These are phyloP conservation scores for Ciconia boyciana DNA, from an alignment of 2,113 vertebrate species.

Conservation along the genomic window DNA sequence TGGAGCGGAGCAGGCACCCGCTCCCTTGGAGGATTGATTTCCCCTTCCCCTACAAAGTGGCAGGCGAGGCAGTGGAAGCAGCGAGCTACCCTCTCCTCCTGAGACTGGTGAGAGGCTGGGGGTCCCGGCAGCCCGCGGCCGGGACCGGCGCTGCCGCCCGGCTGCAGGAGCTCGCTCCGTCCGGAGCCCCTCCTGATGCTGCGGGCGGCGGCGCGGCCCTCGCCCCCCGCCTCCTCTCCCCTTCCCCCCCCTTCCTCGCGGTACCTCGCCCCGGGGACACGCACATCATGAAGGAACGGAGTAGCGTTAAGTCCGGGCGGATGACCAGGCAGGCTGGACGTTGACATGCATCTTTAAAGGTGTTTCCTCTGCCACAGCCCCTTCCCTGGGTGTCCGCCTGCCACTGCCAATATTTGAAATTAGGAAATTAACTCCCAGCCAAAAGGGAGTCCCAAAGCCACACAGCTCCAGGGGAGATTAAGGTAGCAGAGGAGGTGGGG, in stretches of 20 bases:
- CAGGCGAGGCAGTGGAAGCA: not conserved
- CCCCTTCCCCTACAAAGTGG: not conserved
- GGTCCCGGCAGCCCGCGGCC: not conserved
- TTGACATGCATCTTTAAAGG: not conserved
- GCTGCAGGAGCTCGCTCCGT: not conserved
- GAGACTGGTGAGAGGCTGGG: not conserved
- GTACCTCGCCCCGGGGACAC: not conserved
- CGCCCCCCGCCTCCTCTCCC: not conserved
- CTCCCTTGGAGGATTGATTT: not conserved
- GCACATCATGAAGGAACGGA: accelerated
- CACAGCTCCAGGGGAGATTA: not conserved
- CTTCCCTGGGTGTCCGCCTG: not conserved
- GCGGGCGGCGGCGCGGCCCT: not conserved
- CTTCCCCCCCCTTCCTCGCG: too few relatives aligned
- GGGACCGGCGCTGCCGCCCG: not conserved
- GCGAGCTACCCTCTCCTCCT: not conserved
- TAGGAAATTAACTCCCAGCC: not conserved
- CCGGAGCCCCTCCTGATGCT: not conserved
- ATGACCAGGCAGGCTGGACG: not conserved
- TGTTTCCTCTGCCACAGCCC: not conserved
- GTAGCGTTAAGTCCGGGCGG: not conserved
- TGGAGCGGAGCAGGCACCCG: not conserved
- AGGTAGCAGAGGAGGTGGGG: not conserved
- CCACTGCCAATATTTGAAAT: not conserved
- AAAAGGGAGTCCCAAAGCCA: not conserved